Evolutionary conservation across 2,888 invertebrate species (phyloP), one percentile per base, ranked within the genome.

Genomic region (Leptopterna dolabrata): DNA sequence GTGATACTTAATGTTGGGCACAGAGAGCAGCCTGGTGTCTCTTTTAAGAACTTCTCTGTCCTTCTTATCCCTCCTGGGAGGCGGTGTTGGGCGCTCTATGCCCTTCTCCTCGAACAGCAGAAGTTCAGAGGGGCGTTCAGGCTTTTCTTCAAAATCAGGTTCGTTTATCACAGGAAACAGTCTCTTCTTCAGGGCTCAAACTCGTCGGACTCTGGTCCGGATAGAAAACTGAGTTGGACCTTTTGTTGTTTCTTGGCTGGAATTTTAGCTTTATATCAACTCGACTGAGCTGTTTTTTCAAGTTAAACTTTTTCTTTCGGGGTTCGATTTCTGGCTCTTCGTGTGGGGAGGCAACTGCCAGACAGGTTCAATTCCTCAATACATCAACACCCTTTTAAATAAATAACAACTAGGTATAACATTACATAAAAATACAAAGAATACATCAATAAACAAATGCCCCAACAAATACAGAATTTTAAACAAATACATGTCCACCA

Each of bases 281-380:
- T 92, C 94, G 95, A 89, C 96, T 96, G 90, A 96, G 93, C 92
- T 96, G 96, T 90, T 96, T 94, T 92, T 96, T 96, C 88, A 96
- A 93, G 92, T 95, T 96, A 36, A 89, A 85, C 70, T 89, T 89
- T 83, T 81, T 87, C 36, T 88, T 87, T 70, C 89, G 86, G 41
- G 84, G 80, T 30, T 89, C 89, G 41, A 85, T 73, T 47, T 80
- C 87, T 7, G 30, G 71, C 36, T 87, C 87, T 24, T 87, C 87
- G 51, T 87, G 87, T 6, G 89, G 89, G 29, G 89, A 89, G 29
- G 88, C 71, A 83, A n/a, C 87, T 88, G 70, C 88, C 89, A 70
- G 89, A 89, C 55, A 55, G 81, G 87, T 85, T 87, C 81, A 47
- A 19, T 80, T 89, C 89, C 81, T 89, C 88, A 87, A 86, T 84